Evolutionary conservation across 2,113 vertebrate species (phyloP), one percentile per base, ranked within the genome.

Genomic region (Anser cygnoides): DNA sequence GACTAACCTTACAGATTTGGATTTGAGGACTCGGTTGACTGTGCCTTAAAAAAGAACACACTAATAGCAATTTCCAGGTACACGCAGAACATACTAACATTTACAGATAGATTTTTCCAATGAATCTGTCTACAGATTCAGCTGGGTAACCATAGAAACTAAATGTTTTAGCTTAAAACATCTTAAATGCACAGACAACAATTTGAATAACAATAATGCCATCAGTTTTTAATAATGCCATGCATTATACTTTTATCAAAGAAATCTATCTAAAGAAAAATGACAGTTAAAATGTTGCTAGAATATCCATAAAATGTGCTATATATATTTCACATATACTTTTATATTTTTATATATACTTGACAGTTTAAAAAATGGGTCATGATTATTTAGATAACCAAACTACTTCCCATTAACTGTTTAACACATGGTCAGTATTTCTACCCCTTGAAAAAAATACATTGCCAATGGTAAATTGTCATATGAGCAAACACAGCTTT

Each of bases 111-210:
- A 86, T 76, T 94, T 93, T 85, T 83, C 71, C 74, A 93, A 75
- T 73, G 77, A 84, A 80, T 78, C 84, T 94, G 72, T 67, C 87
- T 81, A 94, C 52, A 75, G 61, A 72, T 75, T 81, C 87, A 93
- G 78, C 49, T 77, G 52, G 31, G 97, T 97, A 95, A 81, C 96
- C 92, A 96, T 90, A 72, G 93, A 82, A 96, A 97, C 96, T 79
- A 85, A 93, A 82, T 88, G 43, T 72, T 96, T 96, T 73, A 83
- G 84, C 52, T 91, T 94, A 96, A 95, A 96, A 92, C 55, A 77
- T 86, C 92, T 87, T 81, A 88, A 92, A 93, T 62, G 71, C 57
- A 76, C n/a, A 93, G 83, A 94, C 84, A 95, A 93, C 87, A 92
- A 95, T 90, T 77, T 95, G 78, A 96, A 83, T 91, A 91, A 95